Percentiles rank a stretch among this genome's conserved stretches.
These are phyloP conservation scores for Caradrina kadenii DNA, from an alignment of 2,888 invertebrate genomes.

Conservation along the genomic window DNA sequence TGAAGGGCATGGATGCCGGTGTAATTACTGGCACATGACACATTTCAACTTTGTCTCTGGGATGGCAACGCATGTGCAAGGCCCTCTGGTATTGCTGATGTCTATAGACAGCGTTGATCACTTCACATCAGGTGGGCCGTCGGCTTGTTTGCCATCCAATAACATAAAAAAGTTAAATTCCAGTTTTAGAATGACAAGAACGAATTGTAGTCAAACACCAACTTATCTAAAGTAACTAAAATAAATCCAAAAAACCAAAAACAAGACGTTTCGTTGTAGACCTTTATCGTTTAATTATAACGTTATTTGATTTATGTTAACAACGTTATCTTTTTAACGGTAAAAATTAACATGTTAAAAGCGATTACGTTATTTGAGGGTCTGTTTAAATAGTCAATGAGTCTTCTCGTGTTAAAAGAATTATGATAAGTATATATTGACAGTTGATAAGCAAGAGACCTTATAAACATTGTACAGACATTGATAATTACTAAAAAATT, in stretches of 20 bases:
- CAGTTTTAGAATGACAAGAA: not conserved
- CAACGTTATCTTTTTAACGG: slow-evolving; percentile 12
- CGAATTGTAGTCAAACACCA: not conserved
- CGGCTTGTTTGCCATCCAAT: too few species aligned
- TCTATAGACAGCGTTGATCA: too few species aligned
- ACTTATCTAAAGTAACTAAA: not conserved
- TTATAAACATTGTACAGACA: not conserved
- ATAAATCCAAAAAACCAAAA: not conserved
- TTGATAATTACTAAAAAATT: not conserved
- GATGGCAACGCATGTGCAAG: too few species aligned
- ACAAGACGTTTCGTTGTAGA: not conserved
- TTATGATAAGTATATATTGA: slow-evolving; percentile 14
- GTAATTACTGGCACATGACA: too few species aligned
- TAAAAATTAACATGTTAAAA: slow-evolving; percentile 25
- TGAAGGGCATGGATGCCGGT: too few species aligned
- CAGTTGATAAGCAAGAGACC: not conserved
- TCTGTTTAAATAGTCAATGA: not conserved
- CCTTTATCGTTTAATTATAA: slow-evolving; percentile 15
- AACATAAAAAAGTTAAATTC: too few species aligned
- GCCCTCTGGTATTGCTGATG: too few species aligned
- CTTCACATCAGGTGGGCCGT: too few species aligned
- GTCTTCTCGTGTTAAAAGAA: not conserved
- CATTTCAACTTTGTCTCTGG: too few species aligned
- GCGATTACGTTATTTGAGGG: slow-evolving; percentile 11
- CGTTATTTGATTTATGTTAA: slow-evolving; percentile 20